These are phyloP conservation scores for Cerceris rybyensis DNA, from an alignment of 2,888 invertebrate species.

Conservation along the genomic window DNA sequence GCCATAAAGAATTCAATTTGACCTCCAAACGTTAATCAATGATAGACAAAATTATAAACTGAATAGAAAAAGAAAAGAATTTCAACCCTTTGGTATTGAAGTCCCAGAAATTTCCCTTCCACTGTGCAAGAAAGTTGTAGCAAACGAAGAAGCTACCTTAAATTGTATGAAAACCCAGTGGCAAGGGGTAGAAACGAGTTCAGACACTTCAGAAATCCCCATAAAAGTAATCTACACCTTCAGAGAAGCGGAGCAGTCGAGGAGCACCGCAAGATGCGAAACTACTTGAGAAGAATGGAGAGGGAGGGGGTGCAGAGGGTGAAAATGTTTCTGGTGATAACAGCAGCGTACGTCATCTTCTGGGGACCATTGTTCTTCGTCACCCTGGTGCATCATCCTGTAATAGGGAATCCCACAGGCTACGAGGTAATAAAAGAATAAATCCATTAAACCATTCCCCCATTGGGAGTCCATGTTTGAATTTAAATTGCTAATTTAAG, in stretches of 20 bases:
- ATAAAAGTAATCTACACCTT: constrained; percentile 32
- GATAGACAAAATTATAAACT: too few species aligned
- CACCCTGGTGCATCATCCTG: constrained; percentile 90
- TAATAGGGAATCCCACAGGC: constrained; percentile 88
- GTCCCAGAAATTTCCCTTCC: too few species aligned
- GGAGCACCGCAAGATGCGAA: constrained; percentile 89
- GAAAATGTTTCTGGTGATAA: constrained; percentile 93
- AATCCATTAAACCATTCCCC: not conserved
- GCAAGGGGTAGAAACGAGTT: too few species aligned
- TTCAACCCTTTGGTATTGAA: too few species aligned
- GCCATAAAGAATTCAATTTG: too few species aligned
- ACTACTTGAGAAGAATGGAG: constrained; percentile 90
- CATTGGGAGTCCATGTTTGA: not conserved
- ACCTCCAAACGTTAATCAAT: too few species aligned
- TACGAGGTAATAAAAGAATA: constrained; percentile 85
- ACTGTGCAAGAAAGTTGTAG: too few species aligned
- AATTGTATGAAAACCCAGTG: too few species aligned
- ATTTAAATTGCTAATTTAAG: constrained; percentile 3
- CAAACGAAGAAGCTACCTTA: too few species aligned
- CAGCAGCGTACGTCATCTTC: constrained; percentile 92
- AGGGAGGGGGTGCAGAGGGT: constrained; percentile 91
- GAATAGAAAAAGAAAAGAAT: too few species aligned
- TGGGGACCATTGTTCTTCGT: constrained; percentile 96
- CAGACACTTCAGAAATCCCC: too few species aligned
- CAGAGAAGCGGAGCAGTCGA: constrained; percentile 84